A percentile compares a stretch with the other conserved stretches of the same genome.
Conservation (phyloP, 2,113 vertebrate genomes). For the Misgurnus anguillicaudatus region DNA sequence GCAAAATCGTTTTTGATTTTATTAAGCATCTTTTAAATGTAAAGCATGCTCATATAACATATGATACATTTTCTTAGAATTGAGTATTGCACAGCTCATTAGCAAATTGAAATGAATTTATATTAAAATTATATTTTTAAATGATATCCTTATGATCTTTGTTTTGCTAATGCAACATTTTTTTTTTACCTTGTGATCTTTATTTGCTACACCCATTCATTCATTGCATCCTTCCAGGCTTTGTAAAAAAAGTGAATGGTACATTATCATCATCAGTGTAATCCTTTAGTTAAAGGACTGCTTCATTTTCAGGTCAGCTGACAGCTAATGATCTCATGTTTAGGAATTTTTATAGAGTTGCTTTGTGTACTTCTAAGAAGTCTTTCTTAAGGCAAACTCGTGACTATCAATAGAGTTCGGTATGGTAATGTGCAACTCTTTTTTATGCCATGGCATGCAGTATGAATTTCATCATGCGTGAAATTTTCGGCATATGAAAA, state of each 20-base stretch:
- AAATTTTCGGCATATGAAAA: too few species aligned
- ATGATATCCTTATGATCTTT: not conserved
- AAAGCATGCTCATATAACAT: too few species aligned
- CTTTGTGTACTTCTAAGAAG: conserved; percentile 37
- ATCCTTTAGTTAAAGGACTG: not conserved
- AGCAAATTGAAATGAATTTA: not conserved
- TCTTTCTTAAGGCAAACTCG: conserved; percentile 13
- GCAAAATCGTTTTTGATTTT: too few species aligned
- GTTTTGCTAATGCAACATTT: not conserved
- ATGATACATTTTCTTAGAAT: too few species aligned
- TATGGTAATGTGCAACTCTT: not conserved
- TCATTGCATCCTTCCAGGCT: too few species aligned
- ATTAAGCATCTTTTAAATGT: too few species aligned
- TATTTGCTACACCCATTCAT: too few species aligned
- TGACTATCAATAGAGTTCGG: conserved; percentile 31
- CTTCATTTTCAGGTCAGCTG: conserved; percentile 36
- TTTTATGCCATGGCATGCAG: not conserved
- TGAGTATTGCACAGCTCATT: too few species aligned
- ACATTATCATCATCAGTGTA: not conserved
- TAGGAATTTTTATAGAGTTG: conserved; percentile 13
- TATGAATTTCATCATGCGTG: too few species aligned
- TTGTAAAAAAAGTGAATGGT: too few species aligned
- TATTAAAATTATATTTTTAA: not conserved
- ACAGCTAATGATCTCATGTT: conserved; percentile 13
- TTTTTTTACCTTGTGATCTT: too few species aligned